Evolutionary conservation across 2,113 vertebrate genomes (phyloP).

Genomic region (Mionectes macconnelli): DNA sequence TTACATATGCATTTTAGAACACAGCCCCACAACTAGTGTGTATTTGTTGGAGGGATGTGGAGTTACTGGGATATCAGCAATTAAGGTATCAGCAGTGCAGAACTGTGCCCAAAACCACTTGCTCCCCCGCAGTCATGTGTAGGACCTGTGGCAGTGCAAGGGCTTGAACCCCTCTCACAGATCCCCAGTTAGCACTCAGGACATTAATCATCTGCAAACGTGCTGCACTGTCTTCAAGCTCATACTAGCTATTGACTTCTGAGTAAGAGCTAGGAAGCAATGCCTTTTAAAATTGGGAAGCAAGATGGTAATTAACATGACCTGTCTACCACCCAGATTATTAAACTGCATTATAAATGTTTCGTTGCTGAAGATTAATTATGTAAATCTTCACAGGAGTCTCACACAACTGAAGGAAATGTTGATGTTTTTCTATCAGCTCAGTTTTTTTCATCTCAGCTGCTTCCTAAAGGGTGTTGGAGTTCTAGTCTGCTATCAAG

Average conservation of each 20-base stretch:
- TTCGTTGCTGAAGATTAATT: conserved; percentile 58
- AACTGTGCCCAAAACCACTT: background rate
- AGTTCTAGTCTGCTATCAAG: background rate
- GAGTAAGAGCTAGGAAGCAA: conserved; percentile 12
- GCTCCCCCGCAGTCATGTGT: background rate
- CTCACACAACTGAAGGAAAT: conserved; percentile 17
- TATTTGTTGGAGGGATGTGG: background rate
- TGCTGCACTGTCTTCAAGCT: background rate
- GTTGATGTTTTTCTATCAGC: conserved; percentile 7
- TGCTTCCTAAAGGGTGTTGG: background rate
- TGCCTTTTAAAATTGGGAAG: conserved; percentile 33
- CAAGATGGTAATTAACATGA: conserved; percentile 46
- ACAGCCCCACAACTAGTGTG: background rate
- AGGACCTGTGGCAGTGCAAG: background rate
- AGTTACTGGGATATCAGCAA: background rate
- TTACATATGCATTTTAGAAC: background rate
- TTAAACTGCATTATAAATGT: conserved; percentile 34
- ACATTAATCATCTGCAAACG: conserved; percentile 41
- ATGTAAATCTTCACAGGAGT: conserved; percentile 47
- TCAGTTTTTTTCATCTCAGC: conserved; percentile 3
- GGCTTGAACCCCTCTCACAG: background rate
- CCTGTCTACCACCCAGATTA: conserved; percentile 30
- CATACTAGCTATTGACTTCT: conserved; percentile 11
- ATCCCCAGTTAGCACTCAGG: background rate
- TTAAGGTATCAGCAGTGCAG: background rate